These are phyloP conservation scores for Buteo buteo DNA, from an alignment of 2,113 vertebrate species.

Conservation along the genomic window DNA sequence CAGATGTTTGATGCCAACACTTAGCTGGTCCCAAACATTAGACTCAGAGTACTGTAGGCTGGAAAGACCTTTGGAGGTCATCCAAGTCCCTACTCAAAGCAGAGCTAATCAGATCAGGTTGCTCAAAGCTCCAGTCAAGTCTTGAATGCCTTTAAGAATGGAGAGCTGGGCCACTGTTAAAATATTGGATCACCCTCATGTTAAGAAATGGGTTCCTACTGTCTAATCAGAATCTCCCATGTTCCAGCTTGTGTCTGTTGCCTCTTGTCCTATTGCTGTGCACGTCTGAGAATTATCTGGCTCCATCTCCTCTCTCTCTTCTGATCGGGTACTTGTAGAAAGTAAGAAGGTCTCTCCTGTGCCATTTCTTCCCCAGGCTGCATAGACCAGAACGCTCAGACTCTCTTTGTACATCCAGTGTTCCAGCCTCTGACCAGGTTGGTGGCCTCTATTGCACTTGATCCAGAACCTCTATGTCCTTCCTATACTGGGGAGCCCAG, in stretches of 20 bases:
- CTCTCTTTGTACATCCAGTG: background rate
- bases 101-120: background rate
- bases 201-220: background rate
- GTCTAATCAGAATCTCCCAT: background rate
- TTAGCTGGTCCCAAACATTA: background rate
- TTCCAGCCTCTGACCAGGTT: background rate
- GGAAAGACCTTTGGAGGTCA: background rate
- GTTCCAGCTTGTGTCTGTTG: background rate
- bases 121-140: background rate
- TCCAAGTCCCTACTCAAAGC: background rate
- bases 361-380: background rate
- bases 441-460: background rate
- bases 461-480: background rate
- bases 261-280: background rate
- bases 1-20: background rate
- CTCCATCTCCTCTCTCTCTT: background rate
- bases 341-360: background rate
- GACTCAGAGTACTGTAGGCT: background rate
- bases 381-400: background rate
- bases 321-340: rapidly evolving
- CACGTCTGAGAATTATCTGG: background rate
- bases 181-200: background rate
- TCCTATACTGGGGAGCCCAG: background rate
- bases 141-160: background rate
- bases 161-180: background rate